Evolutionary conservation across 1,140 invertebrate species (phyloP).

Genomic region (Drosophila ogumai): DNA sequence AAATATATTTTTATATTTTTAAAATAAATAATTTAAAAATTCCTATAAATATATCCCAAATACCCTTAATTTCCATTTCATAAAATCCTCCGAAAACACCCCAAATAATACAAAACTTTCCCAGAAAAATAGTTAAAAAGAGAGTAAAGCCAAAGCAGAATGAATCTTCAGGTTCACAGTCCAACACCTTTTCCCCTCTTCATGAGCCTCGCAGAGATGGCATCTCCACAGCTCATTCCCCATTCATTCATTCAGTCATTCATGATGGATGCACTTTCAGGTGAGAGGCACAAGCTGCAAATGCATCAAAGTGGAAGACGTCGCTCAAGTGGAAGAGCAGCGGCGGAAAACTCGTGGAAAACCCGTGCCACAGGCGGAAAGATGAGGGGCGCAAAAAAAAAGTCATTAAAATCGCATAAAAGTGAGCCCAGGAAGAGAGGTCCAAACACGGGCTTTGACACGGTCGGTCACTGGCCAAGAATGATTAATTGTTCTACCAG

Average conservation of each 20-base stretch:
- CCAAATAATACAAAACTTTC: neutral
- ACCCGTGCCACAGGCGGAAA: constrained; percentile 31
- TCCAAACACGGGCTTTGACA: constrained; percentile 35
- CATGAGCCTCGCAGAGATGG: constrained; percentile 1
- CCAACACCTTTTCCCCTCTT: constrained; percentile 61
- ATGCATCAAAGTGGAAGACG: constrained; percentile 75
- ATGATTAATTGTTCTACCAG: constrained; percentile 67
- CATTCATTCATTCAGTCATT: constrained; percentile 61
- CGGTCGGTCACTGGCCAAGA: constrained; percentile 36
- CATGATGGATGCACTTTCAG: constrained; percentile 69
- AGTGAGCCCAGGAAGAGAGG: constrained; percentile 42
- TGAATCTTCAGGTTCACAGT: constrained; percentile 72
- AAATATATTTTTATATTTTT: too few relatives aligned
- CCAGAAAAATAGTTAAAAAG: neutral
- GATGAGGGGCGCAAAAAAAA: constrained; percentile 21
- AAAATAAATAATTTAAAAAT: neutral
- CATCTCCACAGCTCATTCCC: constrained; percentile 18
- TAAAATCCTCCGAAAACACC: neutral
- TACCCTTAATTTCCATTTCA: neutral
- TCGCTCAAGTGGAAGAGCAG: constrained; percentile 61
- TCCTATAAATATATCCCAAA: neutral
- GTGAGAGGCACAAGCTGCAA: constrained; percentile 69
- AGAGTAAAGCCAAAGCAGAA: constrained; percentile 8
- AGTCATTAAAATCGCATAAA: constrained; percentile 60
- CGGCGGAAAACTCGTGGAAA: constrained; percentile 42